These are phyloP conservation scores for Pardalotus punctatus DNA, from an alignment of 2,113 vertebrate species.

Conservation along the genomic window DNA sequence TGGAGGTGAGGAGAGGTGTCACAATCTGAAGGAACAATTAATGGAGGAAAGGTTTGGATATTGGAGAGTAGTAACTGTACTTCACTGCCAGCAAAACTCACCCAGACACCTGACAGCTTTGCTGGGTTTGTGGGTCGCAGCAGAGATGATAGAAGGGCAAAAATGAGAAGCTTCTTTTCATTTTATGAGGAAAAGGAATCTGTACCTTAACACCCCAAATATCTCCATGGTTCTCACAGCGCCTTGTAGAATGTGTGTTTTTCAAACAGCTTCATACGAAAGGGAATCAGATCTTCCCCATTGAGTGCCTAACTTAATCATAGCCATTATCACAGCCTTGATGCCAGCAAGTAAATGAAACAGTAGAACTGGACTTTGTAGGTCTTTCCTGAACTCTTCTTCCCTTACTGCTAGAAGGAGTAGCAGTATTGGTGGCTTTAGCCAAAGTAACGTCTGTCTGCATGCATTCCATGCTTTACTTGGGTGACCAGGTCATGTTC, in stretches of 20 bases:
- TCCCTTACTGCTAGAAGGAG: neutral
- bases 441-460: rapidly evolving
- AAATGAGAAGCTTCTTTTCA: neutral
- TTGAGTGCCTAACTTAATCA: neutral
- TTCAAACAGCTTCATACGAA: neutral
- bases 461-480: neutral
- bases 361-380: neutral
- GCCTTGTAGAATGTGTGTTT: neutral
- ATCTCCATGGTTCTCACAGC: neutral
- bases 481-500: neutral
- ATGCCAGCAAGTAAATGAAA: neutral
- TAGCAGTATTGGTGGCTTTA: neutral
- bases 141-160: neutral
- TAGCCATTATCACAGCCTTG: neutral
- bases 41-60: neutral
- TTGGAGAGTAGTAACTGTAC: neutral
- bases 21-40: neutral
- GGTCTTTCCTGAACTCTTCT: neutral
- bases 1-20: neutral
- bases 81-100: neutral
- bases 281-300: neutral
- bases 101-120: neutral
- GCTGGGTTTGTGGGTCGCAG: neutral
- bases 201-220: neutral
- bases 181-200: neutral